Base-by-base conservation (phyloP, 2,797 vertebrate species). In the Crenichthys baileyi region DNA sequence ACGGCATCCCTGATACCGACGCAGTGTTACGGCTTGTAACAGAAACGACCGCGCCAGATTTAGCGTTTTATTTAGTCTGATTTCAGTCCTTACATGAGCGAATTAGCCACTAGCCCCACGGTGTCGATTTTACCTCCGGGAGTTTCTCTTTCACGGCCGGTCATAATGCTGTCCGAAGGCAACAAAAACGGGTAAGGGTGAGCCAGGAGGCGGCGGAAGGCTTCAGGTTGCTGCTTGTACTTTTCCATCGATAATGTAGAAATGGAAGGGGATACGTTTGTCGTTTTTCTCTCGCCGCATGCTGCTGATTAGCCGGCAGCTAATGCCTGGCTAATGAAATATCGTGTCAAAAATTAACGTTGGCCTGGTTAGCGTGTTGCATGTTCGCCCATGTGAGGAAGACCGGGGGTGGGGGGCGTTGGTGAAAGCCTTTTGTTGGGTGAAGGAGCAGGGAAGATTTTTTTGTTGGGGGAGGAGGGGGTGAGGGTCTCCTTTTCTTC, bases 131-230 rank as follows among this genome's bases (percentile, higher is more conserved):
- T 61, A 76, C 51, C 31, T 63, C 56, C 75, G 84, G 85, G 90
- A 83, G 75, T 85, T 78, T 79, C 79, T 79, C 79, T 79, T 85
- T 86, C 73, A 78, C 92, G 88, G 88, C 92, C 90, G 92, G 93
- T 82, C 91, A 88, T 81, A 94, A 97, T 97, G 96, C 95, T 97
- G 93, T 98, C 97, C 92, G 97, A 98, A 95, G 97, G 96, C 93
- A 95, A 95, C 97, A 97, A 97, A 96, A 97, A 96, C 96, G 96
- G 97, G 97, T 98, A 97, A 97, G 97, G 91, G 84, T 78, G 88
- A 91, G 78, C 76, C 87, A 83, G 88, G 85, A 89, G 88, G 91
- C 89, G 90, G 90, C 78, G 78, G 75, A 48, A 83, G 90, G 90
- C 87, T 91, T 81, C 79, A 71, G 85, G 83, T 80, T 77, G 84